These are phyloP conservation scores for Nasonia giraulti DNA, from an alignment of 1,140 invertebrate genomes.

Conservation along the genomic window DNA sequence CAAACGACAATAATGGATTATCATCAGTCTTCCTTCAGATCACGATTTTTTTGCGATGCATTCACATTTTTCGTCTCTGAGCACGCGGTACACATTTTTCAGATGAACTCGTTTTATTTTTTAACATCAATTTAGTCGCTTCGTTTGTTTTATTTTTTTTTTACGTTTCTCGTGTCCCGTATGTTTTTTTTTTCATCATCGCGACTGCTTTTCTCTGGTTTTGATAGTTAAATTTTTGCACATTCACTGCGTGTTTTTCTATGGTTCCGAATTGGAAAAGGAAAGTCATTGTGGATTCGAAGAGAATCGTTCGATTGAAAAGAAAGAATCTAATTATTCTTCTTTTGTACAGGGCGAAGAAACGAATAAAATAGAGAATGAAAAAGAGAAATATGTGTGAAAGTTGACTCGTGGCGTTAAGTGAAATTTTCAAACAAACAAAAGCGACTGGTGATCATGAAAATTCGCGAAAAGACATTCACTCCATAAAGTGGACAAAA, in stretches of 20 bases:
- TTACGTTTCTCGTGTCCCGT: not conserved
- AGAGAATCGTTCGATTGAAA: not conserved
- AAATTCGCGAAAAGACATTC: slow-evolving; percentile 45
- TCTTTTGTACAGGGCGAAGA: slow-evolving; percentile 16
- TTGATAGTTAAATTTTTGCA: slow-evolving; percentile 12
- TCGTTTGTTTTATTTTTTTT: slow-evolving; percentile 46
- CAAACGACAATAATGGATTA: slow-evolving; percentile 75
- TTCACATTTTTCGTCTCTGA: slow-evolving; percentile 40
- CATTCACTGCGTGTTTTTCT: slow-evolving; percentile 22
- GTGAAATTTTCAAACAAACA: slow-evolving; percentile 50
- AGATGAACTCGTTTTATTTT: not conserved
- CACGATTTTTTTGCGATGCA: slow-evolving; percentile 42
- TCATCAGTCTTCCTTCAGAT: slow-evolving; percentile 66
- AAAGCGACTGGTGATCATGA: slow-evolving; percentile 51
- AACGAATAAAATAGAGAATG: slow-evolving; percentile 39
- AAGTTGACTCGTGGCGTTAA: slow-evolving; percentile 6
- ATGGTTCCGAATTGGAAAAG: slow-evolving; percentile 32
- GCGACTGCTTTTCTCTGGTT: not conserved
- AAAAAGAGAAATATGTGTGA: slow-evolving; percentile 37
- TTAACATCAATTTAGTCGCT: slow-evolving; percentile 48
- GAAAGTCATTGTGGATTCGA: slow-evolving; percentile 39
- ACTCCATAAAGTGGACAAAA: slow-evolving; percentile 16
- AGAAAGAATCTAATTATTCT: slow-evolving; percentile 16
- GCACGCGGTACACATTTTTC: slow-evolving; percentile 20
- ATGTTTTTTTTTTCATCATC: slow-evolving; percentile 16